Evolutionary conservation across 2,797 vertebrate species (phyloP).

Genomic region (Tokudaia muenninki): DNA sequence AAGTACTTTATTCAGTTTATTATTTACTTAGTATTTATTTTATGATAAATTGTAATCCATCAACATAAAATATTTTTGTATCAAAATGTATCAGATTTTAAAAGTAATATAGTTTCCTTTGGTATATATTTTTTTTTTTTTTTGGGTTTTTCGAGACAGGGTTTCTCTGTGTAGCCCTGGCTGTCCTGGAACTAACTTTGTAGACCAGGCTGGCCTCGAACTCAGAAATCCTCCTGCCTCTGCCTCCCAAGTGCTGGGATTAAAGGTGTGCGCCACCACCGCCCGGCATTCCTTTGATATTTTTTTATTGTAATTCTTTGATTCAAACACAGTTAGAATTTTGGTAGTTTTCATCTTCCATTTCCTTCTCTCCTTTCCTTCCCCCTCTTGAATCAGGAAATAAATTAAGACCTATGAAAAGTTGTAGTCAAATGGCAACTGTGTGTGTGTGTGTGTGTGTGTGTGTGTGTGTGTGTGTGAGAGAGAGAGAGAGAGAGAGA

Average conservation of each 20-base stretch:
- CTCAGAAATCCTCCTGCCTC: no score
- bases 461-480: not conserved
- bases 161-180: no score
- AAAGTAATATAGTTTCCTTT: not conserved
- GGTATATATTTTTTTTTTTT: no score
- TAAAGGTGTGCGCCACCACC: no score
- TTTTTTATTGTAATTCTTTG: not conserved
- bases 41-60: not conserved
- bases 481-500: no score
- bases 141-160: no score
- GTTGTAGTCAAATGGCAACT: not conserved
- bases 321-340: not conserved
- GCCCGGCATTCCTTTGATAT: not conserved
- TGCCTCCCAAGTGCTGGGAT: no score
- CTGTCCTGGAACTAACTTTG: no score
- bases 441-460: not conserved
- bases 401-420: constrained; percentile 17
- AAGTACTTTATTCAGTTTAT: not conserved
- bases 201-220: no score
- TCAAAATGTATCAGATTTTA: not conserved
- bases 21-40: not conserved
- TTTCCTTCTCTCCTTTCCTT: not conserved
- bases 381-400: not conserved
- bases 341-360: not conserved
- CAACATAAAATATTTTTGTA: not conserved